A percentile compares a stretch with the other conserved stretches of the same genome.
Evolutionary conservation across 2,888 invertebrate species (phyloP).

Genomic region (Odontocolon sp.): DNA sequence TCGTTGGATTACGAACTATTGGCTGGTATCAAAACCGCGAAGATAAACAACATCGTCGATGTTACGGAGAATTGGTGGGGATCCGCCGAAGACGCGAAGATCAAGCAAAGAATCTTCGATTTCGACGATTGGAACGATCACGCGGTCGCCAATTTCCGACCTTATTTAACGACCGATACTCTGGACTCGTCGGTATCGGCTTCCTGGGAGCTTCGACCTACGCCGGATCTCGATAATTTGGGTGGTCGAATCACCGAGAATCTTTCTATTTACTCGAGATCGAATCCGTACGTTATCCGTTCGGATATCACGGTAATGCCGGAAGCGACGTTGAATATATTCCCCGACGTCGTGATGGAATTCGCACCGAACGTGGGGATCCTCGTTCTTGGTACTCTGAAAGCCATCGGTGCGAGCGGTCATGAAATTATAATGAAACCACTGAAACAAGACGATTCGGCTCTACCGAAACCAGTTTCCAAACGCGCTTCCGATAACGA

Average conservation of each 20-base stretch:
- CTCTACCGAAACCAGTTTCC: slow-evolving; percentile 75
- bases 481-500: slow-evolving; percentile 73
- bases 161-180: slow-evolving; percentile 90
- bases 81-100: slow-evolving; percentile 86
- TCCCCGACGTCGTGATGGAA: slow-evolving; percentile 94
- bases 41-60: slow-evolving; percentile 92
- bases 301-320: slow-evolving; percentile 99
- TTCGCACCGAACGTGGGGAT: slow-evolving; percentile 98
- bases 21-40: slow-evolving; percentile 95
- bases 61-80: slow-evolving; percentile 99
- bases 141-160: slow-evolving; percentile 94
- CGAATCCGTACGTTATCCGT: slow-evolving; percentile 89
- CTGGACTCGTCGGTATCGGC: slow-evolving; percentile 90
- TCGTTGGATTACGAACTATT: slow-evolving; percentile 93
- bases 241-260: slow-evolving; percentile 90
- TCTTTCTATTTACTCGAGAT: slow-evolving; percentile 85
- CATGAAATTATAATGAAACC: slow-evolving; percentile 91
- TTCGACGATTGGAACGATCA: slow-evolving; percentile 99
- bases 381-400: slow-evolving; percentile 94
- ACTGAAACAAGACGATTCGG: slow-evolving; percentile 79
- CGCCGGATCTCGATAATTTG: slow-evolving; percentile 85
- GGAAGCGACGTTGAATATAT: slow-evolving; percentile 91
- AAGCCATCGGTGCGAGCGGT: slow-evolving; percentile 90
- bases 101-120: slow-evolving; percentile 94
- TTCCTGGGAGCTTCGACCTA: slow-evolving; percentile 83